Base-by-base conservation (phyloP, 1,140 invertebrate species). In the Camponotus floridanus region DNA sequence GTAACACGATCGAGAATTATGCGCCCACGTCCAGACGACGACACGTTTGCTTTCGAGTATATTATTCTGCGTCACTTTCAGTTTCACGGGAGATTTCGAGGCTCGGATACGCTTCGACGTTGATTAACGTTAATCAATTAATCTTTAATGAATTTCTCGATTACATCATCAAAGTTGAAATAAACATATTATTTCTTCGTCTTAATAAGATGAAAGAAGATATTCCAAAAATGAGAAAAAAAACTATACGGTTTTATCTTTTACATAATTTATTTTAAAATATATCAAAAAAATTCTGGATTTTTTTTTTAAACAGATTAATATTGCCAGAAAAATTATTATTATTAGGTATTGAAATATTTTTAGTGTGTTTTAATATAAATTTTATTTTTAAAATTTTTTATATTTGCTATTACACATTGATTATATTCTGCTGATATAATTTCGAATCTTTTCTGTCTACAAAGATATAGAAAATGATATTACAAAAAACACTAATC, bases 1-100 rank as follows among this genome's bases (percentile, higher is more conserved):
- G 36, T 81, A 81, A 81, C 67, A 59, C 36, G 51, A 18, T 59
- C 39, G 51, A 81, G 26, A 81, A 81, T 81, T 71, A 81, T 81
- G 67, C 67, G 51, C 39, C 31, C 21, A 79, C 62, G 42, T 65
- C 42, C 57, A 21, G 67, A 71, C 51, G 67, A 71, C 51, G 59
- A 81, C 51, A 45, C 15, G 36, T 61, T 61, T 21, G 21, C 79
- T 39, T 36, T 61, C 26, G 11, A 31, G 39, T 45, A 51, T 51
- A 81, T 73, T 73, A 62, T 57, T 71, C 21, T 11, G 9, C 55
- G 51, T 81, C 67, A 71, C 48, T 70, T 80, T 31, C 31, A 5
- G 42, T 59, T 31, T 45, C 67, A 61, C n/a, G 31, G 9, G 5
- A 71, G 21, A 70, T 59, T 57, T 26, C n/a, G 11, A 42, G 15